These are phyloP conservation scores for Deroplatys truncata DNA, from an alignment of 2,888 invertebrate species.

Conservation along the genomic window DNA sequence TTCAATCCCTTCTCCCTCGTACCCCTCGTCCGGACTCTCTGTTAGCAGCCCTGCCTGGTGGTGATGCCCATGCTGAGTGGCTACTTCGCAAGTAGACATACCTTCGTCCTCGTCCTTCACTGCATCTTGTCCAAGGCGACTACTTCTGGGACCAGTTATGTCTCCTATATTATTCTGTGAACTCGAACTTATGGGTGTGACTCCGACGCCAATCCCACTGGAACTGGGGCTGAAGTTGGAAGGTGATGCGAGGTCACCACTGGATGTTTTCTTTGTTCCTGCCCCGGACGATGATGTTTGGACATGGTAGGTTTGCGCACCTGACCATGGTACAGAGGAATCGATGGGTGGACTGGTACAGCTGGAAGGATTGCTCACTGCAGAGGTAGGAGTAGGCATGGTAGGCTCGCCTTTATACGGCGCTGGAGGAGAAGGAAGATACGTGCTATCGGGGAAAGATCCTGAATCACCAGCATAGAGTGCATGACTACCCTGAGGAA, in stretches of 20 bases:
- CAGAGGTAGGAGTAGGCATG: slow-evolving; percentile 23
- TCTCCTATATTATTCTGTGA: neutral
- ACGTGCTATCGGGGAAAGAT: slow-evolving; percentile 48
- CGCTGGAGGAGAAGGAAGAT: slow-evolving; percentile 65
- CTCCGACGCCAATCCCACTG: neutral
- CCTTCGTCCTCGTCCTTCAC: neutral
- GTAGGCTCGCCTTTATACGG: slow-evolving; percentile 61
- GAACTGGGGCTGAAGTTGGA: slow-evolving; percentile 15
- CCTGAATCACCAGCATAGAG: slow-evolving; percentile 25
- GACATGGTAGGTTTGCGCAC: slow-evolving; percentile 20
- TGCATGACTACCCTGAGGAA: neutral
- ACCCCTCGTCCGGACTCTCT: slow-evolving; percentile 84
- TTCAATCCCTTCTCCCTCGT: slow-evolving; percentile 70
- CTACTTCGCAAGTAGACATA: neutral
- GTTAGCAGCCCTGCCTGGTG: slow-evolving; percentile 49
- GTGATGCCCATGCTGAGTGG: neutral
- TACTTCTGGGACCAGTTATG: neutral
- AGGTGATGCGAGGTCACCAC: neutral
- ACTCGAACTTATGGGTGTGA: neutral
- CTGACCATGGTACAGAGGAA: slow-evolving; percentile 37
- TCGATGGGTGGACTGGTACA: slow-evolving; percentile 43
- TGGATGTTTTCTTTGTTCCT: neutral
- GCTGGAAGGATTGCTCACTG: slow-evolving; percentile 30
- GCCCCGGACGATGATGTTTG: slow-evolving; percentile 33
- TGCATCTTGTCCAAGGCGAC: neutral